phyloP scores from a whole-genome alignment of 1,140 invertebrate genomes.

The Marisa cornuarietis region DNA sequence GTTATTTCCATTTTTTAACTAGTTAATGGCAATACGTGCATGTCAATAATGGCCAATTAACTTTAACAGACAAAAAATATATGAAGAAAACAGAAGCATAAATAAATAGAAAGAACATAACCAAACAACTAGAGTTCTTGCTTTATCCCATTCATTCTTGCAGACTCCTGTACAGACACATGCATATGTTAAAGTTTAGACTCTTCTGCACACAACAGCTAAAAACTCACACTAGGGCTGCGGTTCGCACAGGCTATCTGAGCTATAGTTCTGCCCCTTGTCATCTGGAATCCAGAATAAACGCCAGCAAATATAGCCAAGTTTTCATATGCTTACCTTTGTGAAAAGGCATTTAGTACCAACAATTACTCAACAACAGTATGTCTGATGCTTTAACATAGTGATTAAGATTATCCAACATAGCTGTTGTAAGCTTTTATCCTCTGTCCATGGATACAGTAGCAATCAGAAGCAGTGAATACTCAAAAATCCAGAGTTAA shows the following conservation, averaged over 20 bases:
- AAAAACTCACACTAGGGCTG: conserved; percentile 11
- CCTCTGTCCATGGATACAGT: no score
- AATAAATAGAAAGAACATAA: conserved; percentile 3
- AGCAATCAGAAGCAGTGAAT: no score
- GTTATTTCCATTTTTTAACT: no score
- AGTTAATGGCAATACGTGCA: no score
- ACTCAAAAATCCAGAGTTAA: no score
- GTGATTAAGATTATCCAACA: no score
- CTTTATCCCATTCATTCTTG: neutral
- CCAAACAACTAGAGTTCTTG: neutral
- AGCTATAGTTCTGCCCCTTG: conserved; percentile 47
- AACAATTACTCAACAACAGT: neutral
- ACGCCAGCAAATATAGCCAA: neutral
- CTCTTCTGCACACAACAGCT: no score
- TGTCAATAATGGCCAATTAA: neutral
- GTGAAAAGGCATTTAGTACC: neutral
- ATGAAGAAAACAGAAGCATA: neutral
- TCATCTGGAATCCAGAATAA: conserved; percentile 38
- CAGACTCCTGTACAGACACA: no score
- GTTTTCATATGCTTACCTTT: neutral
- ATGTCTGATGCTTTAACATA: no score
- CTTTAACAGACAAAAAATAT: neutral
- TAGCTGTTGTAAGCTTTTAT: no score
- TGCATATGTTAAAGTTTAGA: no score
- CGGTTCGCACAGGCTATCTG: conserved; percentile 37